Percentiles rank a stretch among this genome's conserved stretches.
phyloP scores from a whole-genome alignment of 2,888 invertebrate genomes.

The Spisula subtruncata region DNA sequence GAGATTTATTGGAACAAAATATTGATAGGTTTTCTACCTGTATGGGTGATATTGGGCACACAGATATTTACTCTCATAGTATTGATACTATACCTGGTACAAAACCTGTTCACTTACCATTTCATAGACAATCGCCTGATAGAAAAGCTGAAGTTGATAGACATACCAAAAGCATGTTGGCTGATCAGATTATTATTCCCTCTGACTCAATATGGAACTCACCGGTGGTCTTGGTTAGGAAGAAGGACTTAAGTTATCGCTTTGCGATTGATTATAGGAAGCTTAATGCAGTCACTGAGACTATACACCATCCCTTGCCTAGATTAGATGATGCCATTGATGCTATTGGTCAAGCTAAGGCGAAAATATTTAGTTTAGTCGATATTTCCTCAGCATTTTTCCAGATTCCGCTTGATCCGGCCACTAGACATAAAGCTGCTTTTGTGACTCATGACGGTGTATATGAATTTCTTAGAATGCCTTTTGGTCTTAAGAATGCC shows the following conservation, averaged over 20 bases:
- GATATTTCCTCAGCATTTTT: slow-evolving; percentile 66
- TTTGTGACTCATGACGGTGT: too few species aligned
- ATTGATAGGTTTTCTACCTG: slow-evolving; percentile 36
- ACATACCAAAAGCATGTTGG: slow-evolving; percentile 58
- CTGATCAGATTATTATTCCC: slow-evolving; percentile 50
- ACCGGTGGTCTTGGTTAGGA: too few species aligned
- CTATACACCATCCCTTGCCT: slow-evolving; percentile 62
- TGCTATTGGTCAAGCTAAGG: slow-evolving; percentile 66
- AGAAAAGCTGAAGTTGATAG: slow-evolving; percentile 60
- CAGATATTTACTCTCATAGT: slow-evolving; percentile 33
- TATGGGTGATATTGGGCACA: slow-evolving; percentile 28
- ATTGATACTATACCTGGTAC: too few species aligned
- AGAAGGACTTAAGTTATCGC: slow-evolving; percentile 48
- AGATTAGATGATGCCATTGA: slow-evolving; percentile 67
- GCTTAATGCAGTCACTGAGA: slow-evolving; percentile 53
- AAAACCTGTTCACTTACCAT: slow-evolving; percentile 39
- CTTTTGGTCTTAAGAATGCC: too few species aligned
- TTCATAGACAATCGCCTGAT: slow-evolving; percentile 51
- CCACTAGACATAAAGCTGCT: slow-evolving; percentile 60
- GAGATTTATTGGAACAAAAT: slow-evolving; percentile 19
- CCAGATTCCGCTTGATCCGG: slow-evolving; percentile 59
- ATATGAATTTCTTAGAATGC: too few species aligned
- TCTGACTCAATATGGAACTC: slow-evolving; percentile 41
- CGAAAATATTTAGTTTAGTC: slow-evolving; percentile 60
- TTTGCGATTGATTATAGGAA: slow-evolving; percentile 65